phyloP scores from a whole-genome alignment of 2,113 vertebrate species.

The Cyprinodon tularosa region DNA sequence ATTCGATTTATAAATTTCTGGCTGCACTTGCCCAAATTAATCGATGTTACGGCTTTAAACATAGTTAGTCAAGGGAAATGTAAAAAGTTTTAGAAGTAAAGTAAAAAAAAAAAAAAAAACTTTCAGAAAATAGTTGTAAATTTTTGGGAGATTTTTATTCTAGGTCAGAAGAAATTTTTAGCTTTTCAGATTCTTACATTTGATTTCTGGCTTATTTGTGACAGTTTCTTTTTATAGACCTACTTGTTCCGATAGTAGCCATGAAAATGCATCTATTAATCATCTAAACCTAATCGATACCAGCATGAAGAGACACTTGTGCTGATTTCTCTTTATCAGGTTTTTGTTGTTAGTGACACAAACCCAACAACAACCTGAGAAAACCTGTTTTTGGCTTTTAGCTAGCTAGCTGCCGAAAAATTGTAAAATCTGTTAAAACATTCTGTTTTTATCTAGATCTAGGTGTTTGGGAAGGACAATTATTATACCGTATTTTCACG shows the following conservation, averaged over 20 bases:
- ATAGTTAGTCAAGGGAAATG: background rate
- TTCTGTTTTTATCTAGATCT: background rate
- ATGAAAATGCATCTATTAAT: no score
- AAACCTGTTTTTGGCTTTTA: slow-evolving; percentile 56
- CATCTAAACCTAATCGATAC: no score
- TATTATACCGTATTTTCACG: no score
- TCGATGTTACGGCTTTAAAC: background rate
- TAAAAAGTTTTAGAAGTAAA: background rate
- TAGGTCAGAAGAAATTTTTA: no score
- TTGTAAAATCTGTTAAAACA: slow-evolving; percentile 16
- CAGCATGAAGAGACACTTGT: no score
- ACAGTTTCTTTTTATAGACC: no score
- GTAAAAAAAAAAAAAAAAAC: no score
- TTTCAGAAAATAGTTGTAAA: no score
- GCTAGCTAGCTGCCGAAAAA: slow-evolving; percentile 17
- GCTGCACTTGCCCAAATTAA: background rate
- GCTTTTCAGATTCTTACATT: no score
- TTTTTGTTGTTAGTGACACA: slow-evolving; percentile 53
- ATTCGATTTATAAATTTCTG: background rate
- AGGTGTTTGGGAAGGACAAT: background rate
- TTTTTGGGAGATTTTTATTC: no score
- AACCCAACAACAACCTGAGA: slow-evolving; percentile 40
- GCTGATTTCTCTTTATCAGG: background rate
- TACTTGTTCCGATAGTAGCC: no score
- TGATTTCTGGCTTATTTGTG: no score